phyloP scores from a whole-genome alignment of 2,113 vertebrate species.

The Leucoraja erinaceus region DNA sequence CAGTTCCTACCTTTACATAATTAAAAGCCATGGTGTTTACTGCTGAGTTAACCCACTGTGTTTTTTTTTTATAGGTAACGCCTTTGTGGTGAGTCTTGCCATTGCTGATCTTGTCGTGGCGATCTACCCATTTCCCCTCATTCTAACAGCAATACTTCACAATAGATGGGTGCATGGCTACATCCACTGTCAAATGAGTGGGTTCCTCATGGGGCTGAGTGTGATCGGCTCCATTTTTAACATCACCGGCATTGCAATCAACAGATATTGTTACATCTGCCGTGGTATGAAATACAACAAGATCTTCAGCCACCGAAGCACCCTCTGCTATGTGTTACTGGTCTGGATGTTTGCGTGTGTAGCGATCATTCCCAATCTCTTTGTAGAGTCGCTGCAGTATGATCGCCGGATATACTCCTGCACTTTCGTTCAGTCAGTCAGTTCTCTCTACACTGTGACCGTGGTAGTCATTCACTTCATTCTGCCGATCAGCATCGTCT shows the following conservation, averaged over 20 bases:
- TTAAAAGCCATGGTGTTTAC: not conserved
- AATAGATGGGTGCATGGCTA: conserved; percentile 67
- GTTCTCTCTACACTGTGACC: conserved; percentile 63
- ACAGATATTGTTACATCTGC: conserved; percentile 76
- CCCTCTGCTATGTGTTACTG: conserved; percentile 61
- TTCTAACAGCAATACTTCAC: conserved; percentile 66
- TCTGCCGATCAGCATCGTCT: conserved; percentile 65
- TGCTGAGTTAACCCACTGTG: not conserved
- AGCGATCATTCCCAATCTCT: conserved; percentile 69
- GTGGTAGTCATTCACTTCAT: conserved; percentile 72
- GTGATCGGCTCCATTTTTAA: conserved; percentile 75
- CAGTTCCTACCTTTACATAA: too few relatives aligned
- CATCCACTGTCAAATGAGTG: conserved; percentile 70
- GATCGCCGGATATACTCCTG: conserved; percentile 69
- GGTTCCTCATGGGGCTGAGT: conserved; percentile 72
- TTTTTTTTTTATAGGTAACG: conserved; percentile 58
- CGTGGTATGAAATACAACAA: conserved; percentile 66
- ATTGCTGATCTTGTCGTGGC: conserved; percentile 70
- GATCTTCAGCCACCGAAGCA: conserved; percentile 67
- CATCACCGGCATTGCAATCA: conserved; percentile 70
- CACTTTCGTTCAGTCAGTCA: conserved; percentile 71
- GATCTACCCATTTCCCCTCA: conserved; percentile 68
- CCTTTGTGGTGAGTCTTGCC: conserved; percentile 72
- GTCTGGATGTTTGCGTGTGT: conserved; percentile 65
- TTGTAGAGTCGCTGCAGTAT: conserved; percentile 67